Percentiles rank a stretch among this genome's conserved stretches.
phyloP scores from a whole-genome alignment of 1,140 invertebrate genomes.

The Pseudomyrmex dendroicus region DNA sequence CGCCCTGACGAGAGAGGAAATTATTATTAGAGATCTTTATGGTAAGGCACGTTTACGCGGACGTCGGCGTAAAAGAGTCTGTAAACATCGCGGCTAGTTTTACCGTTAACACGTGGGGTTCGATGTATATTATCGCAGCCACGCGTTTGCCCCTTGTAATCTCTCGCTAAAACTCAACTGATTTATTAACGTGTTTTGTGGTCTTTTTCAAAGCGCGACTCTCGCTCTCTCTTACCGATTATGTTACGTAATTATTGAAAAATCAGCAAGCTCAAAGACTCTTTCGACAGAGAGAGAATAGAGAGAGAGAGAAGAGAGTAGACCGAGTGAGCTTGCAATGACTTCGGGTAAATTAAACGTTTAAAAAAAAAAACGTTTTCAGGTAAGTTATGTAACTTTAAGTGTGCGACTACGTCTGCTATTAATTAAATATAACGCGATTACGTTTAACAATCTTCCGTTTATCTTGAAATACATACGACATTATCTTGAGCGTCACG shows the following conservation, averaged over 20 bases:
- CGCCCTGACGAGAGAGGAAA: conserved; percentile 19
- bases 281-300: background rate
- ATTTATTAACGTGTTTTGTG: conserved; percentile 50
- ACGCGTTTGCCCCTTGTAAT: background rate
- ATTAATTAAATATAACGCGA: too few relatives aligned
- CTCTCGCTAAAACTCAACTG: conserved; percentile 28
- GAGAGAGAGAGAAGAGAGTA: too few relatives aligned
- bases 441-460: too few relatives aligned
- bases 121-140: conserved; percentile 49
- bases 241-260: conserved; percentile 47
- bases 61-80: conserved; percentile 45
- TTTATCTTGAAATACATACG: background rate
- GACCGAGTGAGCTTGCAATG: background rate
- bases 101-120: conserved; percentile 43
- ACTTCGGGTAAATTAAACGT: background rate
- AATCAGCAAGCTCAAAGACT: conserved; percentile 6
- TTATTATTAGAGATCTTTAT: conserved; percentile 57
- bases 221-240: conserved; percentile 18
- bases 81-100: conserved; percentile 54
- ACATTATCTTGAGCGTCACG: background rate
- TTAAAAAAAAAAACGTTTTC: background rate
- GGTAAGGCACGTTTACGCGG: conserved; percentile 24
- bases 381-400: background rate
- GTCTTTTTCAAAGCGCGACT: conserved; percentile 31
- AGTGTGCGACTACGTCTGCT: too few relatives aligned